Percentiles rank a stretch among this genome's conserved stretches.
These are phyloP conservation scores for Mastomys coucha DNA, from an alignment of 2,113 vertebrate genomes.

Conservation along the genomic window DNA sequence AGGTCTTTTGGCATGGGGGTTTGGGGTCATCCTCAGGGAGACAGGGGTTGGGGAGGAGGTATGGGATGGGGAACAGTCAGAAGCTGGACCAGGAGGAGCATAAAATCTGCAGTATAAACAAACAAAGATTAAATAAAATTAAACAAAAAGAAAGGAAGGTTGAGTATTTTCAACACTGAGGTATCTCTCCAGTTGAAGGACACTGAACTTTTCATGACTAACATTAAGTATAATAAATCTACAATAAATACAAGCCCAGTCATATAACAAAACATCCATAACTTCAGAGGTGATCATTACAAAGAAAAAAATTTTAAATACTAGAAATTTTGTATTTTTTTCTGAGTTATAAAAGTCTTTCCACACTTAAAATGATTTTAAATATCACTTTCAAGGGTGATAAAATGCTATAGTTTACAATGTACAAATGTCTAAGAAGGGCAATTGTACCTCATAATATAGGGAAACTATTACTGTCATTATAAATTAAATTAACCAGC, in stretches of 20 bases:
- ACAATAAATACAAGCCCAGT: neutral
- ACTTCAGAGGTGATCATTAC: neutral
- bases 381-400: neutral
- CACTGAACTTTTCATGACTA: neutral
- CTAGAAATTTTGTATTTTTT: neutral
- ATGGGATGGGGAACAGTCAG: too few relatives aligned
- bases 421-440: slow-evolving; percentile 3
- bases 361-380: neutral
- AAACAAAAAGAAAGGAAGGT: neutral
- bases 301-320: neutral
- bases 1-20: too few relatives aligned
- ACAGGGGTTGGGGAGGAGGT: too few relatives aligned
- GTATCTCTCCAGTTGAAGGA: neutral
- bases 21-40: too few relatives aligned
- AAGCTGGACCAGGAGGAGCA: too few relatives aligned
- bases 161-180: neutral
- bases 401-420: neutral
- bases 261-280: neutral
- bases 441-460: neutral
- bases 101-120: too few relatives aligned
- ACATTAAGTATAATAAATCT: neutral
- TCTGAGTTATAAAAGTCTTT: neutral
- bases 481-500: slow-evolving; percentile 1
- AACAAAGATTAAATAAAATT: too few relatives aligned
- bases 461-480: neutral